A percentile compares a stretch with the other conserved stretches of the same genome.
These are phyloP conservation scores for Rhabdomys pumilio DNA, from an alignment of 2,797 vertebrate genomes.

Conservation along the genomic window DNA sequence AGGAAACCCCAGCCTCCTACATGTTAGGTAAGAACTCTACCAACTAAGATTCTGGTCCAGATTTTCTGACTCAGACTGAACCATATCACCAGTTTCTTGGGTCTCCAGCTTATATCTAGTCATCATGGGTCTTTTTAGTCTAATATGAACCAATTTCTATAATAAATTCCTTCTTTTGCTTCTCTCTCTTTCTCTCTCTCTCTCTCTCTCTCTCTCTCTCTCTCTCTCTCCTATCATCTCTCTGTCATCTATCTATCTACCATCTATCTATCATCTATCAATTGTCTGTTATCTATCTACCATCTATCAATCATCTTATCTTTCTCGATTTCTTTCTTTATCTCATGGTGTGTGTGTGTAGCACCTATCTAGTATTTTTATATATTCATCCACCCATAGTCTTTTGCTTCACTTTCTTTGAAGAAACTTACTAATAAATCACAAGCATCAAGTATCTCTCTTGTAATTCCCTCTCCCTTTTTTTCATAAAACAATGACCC, in stretches of 20 bases:
- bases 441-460: background rate
- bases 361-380: background rate
- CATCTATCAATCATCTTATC: background rate
- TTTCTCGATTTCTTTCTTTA: background rate
- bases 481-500: background rate
- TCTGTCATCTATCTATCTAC: background rate
- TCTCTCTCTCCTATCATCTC: background rate
- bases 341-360: background rate
- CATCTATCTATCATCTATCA: background rate
- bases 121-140: background rate
- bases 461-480: background rate
- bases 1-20: background rate
- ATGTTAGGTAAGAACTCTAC: background rate
- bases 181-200: too few species aligned
- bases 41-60: background rate
- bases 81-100: background rate
- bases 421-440: background rate
- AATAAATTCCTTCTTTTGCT: background rate
- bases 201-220: too few species aligned
- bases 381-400: background rate
- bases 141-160: background rate
- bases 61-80: background rate
- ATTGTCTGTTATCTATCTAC: background rate
- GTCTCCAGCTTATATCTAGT: background rate
- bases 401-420: background rate